Percentiles rank a stretch among this genome's conserved stretches.
These are phyloP conservation scores for Cataglyphis cursor DNA, from an alignment of 2,888 invertebrate species.

Conservation along the genomic window DNA sequence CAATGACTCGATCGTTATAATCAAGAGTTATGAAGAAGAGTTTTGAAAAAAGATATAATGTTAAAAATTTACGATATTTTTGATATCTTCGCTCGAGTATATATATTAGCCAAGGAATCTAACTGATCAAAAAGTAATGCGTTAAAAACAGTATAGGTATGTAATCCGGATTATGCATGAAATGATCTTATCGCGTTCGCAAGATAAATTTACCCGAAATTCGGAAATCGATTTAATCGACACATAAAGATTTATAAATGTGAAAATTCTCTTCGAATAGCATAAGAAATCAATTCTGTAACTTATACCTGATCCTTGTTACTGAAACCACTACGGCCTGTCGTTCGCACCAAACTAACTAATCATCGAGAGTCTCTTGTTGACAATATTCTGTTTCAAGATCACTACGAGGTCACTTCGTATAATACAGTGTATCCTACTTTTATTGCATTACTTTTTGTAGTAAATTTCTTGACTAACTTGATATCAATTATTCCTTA, in stretches of 20 bases:
- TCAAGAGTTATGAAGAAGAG: neutral
- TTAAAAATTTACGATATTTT: neutral
- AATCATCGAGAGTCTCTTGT: neutral
- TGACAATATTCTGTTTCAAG: slow-evolving; percentile 17
- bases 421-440: slow-evolving; percentile 4
- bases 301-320: neutral
- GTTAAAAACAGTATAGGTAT: neutral
- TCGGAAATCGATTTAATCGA: neutral
- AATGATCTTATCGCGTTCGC: neutral
- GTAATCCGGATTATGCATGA: neutral
- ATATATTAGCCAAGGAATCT: neutral
- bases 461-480: neutral
- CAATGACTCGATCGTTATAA: neutral
- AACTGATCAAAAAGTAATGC: neutral
- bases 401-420: slow-evolving; percentile 17
- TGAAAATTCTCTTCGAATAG: neutral
- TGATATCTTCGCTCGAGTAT: neutral
- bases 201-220: neutral
- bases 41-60: neutral
- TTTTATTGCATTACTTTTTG: neutral
- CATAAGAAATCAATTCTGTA: neutral
- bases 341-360: slow-evolving; percentile 13
- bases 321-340: neutral
- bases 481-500: neutral
- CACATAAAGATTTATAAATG: too few relatives aligned